Evolutionary conservation across 2,888 invertebrate species (phyloP).

Genomic region (Hybos culiciformis): DNA sequence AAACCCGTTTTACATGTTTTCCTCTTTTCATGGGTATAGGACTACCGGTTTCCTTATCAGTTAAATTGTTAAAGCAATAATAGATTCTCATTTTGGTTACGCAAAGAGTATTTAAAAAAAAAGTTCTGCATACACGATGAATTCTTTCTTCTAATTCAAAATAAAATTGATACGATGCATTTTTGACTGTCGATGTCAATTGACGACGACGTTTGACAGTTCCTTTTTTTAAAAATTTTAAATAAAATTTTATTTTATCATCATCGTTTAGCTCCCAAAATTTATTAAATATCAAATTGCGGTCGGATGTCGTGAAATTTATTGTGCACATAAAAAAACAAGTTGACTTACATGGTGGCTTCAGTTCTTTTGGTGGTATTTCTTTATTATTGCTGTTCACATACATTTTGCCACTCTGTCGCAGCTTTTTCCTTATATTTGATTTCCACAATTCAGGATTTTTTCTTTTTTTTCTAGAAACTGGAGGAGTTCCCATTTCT

Average conservation of each 20-base stretch:
- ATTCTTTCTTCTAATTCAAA: too few species aligned
- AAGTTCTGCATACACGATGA: neutral
- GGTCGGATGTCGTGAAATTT: neutral
- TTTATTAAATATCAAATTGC: neutral
- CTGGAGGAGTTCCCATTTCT: too few species aligned
- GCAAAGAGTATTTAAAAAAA: neutral
- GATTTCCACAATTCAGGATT: neutral
- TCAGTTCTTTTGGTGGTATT: neutral
- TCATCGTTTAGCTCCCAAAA: neutral
- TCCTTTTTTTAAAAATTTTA: neutral
- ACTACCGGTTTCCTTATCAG: too few species aligned
- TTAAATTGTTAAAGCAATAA: neutral
- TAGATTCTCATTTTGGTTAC: neutral
- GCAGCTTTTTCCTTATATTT: neutral
- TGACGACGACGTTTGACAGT: neutral
- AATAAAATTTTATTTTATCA: neutral
- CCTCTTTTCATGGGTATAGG: too few species aligned
- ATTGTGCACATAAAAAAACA: neutral
- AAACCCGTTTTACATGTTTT: too few species aligned
- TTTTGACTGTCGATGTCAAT: too few species aligned
- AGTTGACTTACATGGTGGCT: neutral
- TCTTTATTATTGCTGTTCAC: neutral
- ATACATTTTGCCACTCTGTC: neutral
- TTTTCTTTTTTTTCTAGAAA: too few species aligned
- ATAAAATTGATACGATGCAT: too few species aligned